Conservation (phyloP, 2,888 invertebrate species). For the Graphium colonna region DNA sequence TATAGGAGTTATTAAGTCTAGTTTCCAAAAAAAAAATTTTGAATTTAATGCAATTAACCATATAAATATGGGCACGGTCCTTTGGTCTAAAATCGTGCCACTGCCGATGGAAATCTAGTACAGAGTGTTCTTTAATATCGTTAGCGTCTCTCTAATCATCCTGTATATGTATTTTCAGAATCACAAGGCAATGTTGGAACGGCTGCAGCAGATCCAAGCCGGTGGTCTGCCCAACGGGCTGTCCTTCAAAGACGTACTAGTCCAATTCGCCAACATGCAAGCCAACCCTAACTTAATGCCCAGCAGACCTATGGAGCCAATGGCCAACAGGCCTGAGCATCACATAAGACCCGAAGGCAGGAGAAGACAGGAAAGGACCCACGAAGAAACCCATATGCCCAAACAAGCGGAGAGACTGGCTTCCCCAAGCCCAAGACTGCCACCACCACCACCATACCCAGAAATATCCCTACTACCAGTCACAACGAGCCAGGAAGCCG, state of each 20-base stretch:
- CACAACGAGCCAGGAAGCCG: conserved; percentile 53
- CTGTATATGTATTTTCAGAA: conserved; percentile 47
- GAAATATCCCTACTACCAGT: conserved; percentile 90
- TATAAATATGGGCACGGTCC: no score
- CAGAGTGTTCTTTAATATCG: no score
- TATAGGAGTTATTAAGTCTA: no score
- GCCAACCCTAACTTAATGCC: conserved; percentile 54
- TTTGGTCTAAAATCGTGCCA: no score
- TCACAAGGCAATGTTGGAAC: conserved; percentile 71
- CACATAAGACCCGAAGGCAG: conserved; percentile 52
- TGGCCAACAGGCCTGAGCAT: conserved; percentile 54
- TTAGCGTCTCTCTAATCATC: no score
- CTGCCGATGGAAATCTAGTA: no score
- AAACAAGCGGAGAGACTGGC: conserved; percentile 57
- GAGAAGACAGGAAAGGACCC: conserved; percentile 44
- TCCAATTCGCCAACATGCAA: conserved; percentile 85
- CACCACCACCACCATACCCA: conserved; percentile 86
- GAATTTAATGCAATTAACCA: no score
- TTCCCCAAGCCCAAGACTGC: conserved; percentile 64
- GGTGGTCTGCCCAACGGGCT: conserved; percentile 66
- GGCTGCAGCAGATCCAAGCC: conserved; percentile 72
- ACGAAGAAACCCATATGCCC: conserved; percentile 47
- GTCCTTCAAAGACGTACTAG: conserved; percentile 86
- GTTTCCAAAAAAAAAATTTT: no score
- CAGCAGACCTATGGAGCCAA: conserved; percentile 52